A percentile compares a stretch with the other conserved stretches of the same genome.
These are phyloP conservation scores for Sphaerodactylus townsendi DNA, from an alignment of 2,113 vertebrate genomes.

Conservation along the genomic window DNA sequence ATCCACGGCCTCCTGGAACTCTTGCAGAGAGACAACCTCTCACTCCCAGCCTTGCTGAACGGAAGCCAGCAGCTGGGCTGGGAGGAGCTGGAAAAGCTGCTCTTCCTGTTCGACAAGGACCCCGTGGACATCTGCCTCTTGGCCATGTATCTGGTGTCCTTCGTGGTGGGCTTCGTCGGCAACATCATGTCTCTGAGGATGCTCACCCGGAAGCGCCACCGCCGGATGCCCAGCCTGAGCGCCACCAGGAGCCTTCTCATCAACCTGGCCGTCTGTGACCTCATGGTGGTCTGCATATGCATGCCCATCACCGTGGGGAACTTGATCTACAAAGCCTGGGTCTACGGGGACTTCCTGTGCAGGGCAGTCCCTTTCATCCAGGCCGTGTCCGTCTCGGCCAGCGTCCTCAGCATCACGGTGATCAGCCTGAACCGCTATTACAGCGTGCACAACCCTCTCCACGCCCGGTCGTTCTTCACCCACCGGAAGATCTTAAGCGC, in stretches of 20 bases:
- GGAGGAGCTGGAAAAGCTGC: constrained; percentile 80
- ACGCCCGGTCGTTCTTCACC: constrained; percentile 88
- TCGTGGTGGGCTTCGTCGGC: constrained; percentile 85
- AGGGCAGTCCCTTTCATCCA: constrained; percentile 88
- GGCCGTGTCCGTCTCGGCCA: constrained; percentile 87
- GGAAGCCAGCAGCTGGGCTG: constrained; percentile 64
- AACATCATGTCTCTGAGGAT: constrained; percentile 88
- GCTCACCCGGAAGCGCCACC: constrained; percentile 78
- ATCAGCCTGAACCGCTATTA: constrained; percentile 91
- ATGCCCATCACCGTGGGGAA: constrained; percentile 91
- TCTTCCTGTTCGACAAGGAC: constrained; percentile 84
- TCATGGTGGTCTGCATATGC: constrained; percentile 91
- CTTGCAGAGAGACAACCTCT: constrained; percentile 56
- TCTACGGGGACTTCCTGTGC: constrained; percentile 90
- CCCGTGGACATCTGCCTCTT: constrained; percentile 85
- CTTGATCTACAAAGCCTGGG: constrained; percentile 89
- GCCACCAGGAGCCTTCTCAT: constrained; percentile 87
- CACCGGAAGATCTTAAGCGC: constrained; percentile 80
- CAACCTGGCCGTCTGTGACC: constrained; percentile 89
- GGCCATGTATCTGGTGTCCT: constrained; percentile 84
- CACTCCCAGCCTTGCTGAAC: constrained; percentile 54
- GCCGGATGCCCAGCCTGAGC: constrained; percentile 77
- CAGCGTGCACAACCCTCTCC: constrained; percentile 85
- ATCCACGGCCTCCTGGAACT: constrained; percentile 24
- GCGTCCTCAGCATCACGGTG: constrained; percentile 87